Evolutionary conservation across 2,797 vertebrate genomes (phyloP).

Genomic region (Pipistrellus pipistrellus): DNA sequence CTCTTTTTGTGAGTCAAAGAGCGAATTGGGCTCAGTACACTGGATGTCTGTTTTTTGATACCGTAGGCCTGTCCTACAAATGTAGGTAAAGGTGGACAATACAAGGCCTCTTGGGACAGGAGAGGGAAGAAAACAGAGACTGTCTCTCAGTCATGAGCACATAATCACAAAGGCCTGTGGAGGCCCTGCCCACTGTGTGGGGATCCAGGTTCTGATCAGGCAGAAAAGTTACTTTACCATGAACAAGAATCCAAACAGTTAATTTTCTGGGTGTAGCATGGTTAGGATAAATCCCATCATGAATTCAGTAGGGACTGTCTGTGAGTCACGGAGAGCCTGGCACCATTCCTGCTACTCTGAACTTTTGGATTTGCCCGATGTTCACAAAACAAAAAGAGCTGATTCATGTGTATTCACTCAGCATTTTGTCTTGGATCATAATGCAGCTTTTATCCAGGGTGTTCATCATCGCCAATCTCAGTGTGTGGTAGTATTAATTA

Average conservation of each 20-base stretch:
- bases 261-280: background rate
- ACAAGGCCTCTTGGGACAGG: background rate
- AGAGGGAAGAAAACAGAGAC: background rate
- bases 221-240: background rate
- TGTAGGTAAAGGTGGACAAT: background rate
- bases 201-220: background rate
- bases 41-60: background rate
- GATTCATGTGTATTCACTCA: background rate
- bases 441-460: background rate
- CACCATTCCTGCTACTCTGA: background rate
- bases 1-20: background rate
- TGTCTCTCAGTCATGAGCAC: background rate
- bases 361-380: background rate
- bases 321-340: constrained; percentile 8
- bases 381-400: constrained; percentile 33
- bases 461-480: background rate
- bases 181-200: background rate
- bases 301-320: background rate
- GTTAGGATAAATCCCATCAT: background rate
- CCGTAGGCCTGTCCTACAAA: background rate
- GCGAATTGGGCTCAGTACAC: background rate
- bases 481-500: background rate
- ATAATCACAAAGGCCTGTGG: background rate
- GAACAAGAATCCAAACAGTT: constrained; percentile 37
- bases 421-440: background rate